Percentiles rank a stretch among this genome's conserved stretches.
These are phyloP conservation scores for Dromiciops gliroides DNA, from an alignment of 2,113 vertebrate species.

Conservation along the genomic window DNA sequence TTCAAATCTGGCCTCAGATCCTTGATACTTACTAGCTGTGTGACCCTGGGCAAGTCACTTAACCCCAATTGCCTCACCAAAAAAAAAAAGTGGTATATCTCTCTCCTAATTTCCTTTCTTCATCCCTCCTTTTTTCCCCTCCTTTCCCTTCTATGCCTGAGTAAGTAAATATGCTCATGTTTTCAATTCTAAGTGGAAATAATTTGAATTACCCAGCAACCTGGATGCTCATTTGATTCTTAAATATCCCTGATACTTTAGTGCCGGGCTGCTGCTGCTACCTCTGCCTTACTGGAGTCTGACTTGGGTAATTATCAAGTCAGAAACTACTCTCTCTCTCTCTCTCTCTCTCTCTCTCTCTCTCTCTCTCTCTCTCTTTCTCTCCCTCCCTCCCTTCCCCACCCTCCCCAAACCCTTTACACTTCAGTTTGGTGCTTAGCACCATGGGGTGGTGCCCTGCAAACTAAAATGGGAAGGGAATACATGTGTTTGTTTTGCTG, in stretches of 20 bases:
- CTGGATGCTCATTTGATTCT: neutral
- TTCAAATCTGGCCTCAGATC: no score
- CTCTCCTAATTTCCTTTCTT: neutral
- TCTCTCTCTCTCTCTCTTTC: neutral
- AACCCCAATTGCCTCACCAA: no score
- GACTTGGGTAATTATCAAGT: rapidly evolving
- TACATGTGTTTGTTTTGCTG: neutral
- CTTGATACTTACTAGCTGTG: no score
- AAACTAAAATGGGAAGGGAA: neutral
- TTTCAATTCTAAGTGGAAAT: conserved; percentile 9
- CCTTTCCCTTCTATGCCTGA: neutral
- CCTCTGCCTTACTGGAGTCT: rapidly evolving
- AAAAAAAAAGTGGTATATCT: neutral
- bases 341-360: neutral
- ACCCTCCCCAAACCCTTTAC: neutral
- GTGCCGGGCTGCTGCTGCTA: rapidly evolving
- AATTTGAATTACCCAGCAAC: neutral
- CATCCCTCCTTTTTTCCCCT: neutral
- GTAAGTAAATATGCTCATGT: neutral
- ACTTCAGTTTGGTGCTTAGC: neutral
- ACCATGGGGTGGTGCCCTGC: neutral
- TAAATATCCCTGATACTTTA: neutral
- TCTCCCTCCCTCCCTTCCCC: neutral
- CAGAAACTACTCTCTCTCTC: neutral
- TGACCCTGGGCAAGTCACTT: no score